Evolutionary conservation across 2,888 invertebrate species (phyloP).

Genomic region (Chorisops tibialis): DNA sequence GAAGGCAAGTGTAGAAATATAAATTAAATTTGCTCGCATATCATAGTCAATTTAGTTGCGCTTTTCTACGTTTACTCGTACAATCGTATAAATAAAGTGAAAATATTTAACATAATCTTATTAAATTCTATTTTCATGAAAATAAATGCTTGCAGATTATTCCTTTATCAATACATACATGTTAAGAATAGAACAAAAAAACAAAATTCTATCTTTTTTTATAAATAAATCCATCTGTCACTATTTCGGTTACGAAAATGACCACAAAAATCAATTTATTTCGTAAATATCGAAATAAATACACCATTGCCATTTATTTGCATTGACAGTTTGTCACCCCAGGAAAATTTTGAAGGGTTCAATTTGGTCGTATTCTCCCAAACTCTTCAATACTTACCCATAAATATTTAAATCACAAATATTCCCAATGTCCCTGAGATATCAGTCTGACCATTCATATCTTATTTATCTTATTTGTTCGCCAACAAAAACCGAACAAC

Average conservation of each 20-base stretch:
- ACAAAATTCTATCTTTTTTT: too few species aligned
- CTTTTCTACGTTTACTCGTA: too few species aligned
- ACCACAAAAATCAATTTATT: slow-evolving; percentile 21
- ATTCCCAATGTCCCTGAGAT: slow-evolving; percentile 33
- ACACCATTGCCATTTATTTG: slow-evolving; percentile 21
- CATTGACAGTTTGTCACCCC: slow-evolving; percentile 25
- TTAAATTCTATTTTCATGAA: too few species aligned
- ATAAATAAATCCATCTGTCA: slow-evolving; percentile 16
- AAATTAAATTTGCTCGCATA: too few species aligned
- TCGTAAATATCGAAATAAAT: slow-evolving; percentile 9
- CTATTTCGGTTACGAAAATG: neutral
- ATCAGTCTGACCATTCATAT: slow-evolving; percentile 38
- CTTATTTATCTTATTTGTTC: slow-evolving; percentile 29
- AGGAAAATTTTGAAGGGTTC: neutral
- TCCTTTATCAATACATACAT: too few species aligned
- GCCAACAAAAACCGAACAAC: slow-evolving; percentile 1
- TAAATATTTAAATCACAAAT: slow-evolving; percentile 34
- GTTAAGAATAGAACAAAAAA: too few species aligned
- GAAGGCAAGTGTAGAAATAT: too few species aligned
- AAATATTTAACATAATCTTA: too few species aligned
- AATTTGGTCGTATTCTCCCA: too few species aligned
- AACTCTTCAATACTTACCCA: neutral
- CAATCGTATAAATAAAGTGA: too few species aligned
- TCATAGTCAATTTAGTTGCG: too few species aligned
- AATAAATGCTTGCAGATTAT: too few species aligned